Percentiles rank a stretch among this genome's conserved stretches.
phyloP scores from a whole-genome alignment of 2,797 vertebrate species.

The Sitta carolinensis region DNA sequence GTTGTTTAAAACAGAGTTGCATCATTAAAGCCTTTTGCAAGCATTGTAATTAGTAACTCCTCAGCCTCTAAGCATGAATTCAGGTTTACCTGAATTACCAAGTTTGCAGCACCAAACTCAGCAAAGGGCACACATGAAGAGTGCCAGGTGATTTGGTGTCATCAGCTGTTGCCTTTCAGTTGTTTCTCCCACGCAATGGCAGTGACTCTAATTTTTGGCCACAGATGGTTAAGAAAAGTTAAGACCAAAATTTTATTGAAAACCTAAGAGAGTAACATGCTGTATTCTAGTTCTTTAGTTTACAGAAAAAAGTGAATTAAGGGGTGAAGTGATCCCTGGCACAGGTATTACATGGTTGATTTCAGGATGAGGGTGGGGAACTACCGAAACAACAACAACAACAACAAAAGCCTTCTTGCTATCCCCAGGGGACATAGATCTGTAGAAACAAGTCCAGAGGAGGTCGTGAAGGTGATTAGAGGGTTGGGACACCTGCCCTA shows the following conservation, averaged over 20 bases:
- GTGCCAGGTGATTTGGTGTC: neutral
- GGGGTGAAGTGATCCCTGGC: neutral
- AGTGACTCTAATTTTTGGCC: neutral
- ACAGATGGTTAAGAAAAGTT: neutral
- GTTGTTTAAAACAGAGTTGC: neutral
- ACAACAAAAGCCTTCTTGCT: neutral
- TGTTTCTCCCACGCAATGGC: neutral
- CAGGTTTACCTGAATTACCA: neutral
- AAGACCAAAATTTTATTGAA: neutral
- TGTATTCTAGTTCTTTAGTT: neutral
- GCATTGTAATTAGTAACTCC: neutral
- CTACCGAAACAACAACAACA: neutral
- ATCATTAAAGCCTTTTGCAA: neutral
- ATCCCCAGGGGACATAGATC: neutral
- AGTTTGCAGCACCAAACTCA: neutral
- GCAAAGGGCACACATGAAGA: neutral
- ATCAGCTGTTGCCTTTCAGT: neutral
- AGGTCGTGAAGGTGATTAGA: neutral
- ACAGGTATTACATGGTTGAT: accelerated
- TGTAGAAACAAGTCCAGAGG: neutral
- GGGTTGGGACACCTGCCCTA: neutral
- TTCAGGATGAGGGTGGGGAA: neutral
- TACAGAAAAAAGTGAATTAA: neutral
- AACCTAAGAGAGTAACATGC: neutral
- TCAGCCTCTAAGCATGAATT: neutral